A percentile compares a stretch with the other conserved stretches of the same genome.
Conservation (phyloP, 2,113 vertebrate species). For the Bombycilla garrulus region DNA sequence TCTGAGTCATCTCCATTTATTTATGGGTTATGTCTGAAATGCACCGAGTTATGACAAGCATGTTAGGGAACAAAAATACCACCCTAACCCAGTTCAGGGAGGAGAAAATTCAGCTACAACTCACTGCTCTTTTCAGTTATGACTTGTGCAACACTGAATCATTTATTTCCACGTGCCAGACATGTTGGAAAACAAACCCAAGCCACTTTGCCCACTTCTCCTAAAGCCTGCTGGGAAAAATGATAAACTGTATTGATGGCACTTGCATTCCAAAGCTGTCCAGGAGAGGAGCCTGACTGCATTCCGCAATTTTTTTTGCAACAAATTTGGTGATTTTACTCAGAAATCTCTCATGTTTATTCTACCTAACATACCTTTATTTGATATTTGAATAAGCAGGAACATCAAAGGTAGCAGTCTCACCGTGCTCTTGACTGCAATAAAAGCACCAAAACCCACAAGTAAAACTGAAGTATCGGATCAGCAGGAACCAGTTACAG, state of each 20-base stretch:
- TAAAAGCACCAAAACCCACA: accelerated
- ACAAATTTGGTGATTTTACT: background rate
- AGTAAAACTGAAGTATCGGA: background rate
- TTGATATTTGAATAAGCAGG: background rate
- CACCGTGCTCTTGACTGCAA: accelerated
- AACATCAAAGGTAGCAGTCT: background rate
- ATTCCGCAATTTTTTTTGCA: background rate
- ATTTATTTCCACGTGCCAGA: background rate
- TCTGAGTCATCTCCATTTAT: background rate
- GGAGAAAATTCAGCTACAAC: background rate
- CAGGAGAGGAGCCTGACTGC: background rate
- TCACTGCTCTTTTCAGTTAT: background rate
- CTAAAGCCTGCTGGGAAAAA: background rate
- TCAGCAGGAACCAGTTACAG: background rate
- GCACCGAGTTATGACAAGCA: background rate
- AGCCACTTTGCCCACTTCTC: background rate
- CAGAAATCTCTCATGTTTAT: background rate
- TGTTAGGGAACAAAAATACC: background rate
- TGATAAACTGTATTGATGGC: background rate
- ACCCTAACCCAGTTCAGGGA: background rate
- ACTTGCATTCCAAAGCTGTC: background rate
- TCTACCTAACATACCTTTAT: background rate
- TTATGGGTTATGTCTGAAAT: background rate
- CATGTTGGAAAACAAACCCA: background rate
- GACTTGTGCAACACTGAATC: background rate